These are phyloP conservation scores for Formica aserva DNA, from an alignment of 2,888 invertebrate genomes.

Conservation along the genomic window DNA sequence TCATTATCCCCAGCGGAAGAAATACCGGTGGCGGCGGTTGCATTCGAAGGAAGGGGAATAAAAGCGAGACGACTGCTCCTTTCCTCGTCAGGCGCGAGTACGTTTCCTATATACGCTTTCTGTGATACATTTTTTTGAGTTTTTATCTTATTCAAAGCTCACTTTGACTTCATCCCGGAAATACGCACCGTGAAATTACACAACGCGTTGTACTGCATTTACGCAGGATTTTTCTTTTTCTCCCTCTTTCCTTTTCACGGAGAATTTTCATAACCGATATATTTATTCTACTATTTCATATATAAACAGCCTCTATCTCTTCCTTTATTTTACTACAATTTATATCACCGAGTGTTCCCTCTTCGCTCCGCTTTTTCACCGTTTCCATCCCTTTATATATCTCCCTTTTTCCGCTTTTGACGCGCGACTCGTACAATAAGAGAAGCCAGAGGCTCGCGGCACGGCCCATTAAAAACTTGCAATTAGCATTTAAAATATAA, in stretches of 20 bases:
- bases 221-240: neutral
- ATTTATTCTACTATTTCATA: constrained; percentile 42
- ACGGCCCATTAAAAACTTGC: constrained; percentile 84
- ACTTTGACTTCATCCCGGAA: neutral
- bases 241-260: constrained; percentile 21
- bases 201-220: neutral
- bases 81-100: constrained; percentile 47
- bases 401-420: constrained; percentile 59
- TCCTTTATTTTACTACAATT: constrained; percentile 12
- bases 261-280: constrained; percentile 1
- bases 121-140: neutral
- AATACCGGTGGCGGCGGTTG: constrained; percentile 72
- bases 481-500: constrained; percentile 85
- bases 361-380: neutral
- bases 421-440: constrained; percentile 73
- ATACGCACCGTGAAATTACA: neutral
- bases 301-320: constrained; percentile 16
- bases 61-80: constrained; percentile 49
- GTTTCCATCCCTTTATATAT: constrained; percentile 57
- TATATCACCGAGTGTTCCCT: constrained; percentile 22
- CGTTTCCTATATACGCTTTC: constrained; percentile 11
- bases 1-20: constrained; percentile 79
- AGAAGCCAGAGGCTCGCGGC: constrained; percentile 73
- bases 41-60: neutral
- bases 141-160: neutral